Evolutionary conservation across 2,797 vertebrate genomes (phyloP).

Genomic region (Dendrocincla fuliginosa): DNA sequence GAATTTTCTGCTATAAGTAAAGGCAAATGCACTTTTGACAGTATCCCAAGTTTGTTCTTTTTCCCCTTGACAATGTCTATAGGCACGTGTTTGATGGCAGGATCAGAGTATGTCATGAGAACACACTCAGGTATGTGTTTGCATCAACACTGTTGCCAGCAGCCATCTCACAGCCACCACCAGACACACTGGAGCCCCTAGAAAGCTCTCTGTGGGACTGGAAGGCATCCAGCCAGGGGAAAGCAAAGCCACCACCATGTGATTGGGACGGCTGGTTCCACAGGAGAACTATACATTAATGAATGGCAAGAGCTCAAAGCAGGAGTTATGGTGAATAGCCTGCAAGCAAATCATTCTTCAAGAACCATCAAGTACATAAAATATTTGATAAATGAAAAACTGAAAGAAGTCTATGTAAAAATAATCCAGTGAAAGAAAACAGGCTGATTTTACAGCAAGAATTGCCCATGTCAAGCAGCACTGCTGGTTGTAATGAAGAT

Average conservation of each 20-base stretch:
- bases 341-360: not conserved
- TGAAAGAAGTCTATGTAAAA: not conserved
- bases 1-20: not conserved
- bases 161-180: conserved; percentile 57
- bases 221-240: conserved; percentile 26
- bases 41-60: not conserved
- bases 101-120: conserved; percentile 33
- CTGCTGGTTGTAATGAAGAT: not conserved
- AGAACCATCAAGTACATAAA: not conserved
- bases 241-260: conserved; percentile 25
- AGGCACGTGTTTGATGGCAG: conserved; percentile 40
- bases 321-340: not conserved
- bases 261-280: conserved; percentile 5
- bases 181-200: conserved; percentile 63
- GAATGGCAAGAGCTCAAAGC: not conserved
- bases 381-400: not conserved
- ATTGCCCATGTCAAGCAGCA: not conserved
- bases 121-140: not conserved
- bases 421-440: not conserved
- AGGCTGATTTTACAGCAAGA: not conserved
- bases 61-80: not conserved
- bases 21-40: conserved; percentile 27
- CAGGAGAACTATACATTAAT: not conserved
- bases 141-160: conserved; percentile 47
- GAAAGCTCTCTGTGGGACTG: conserved; percentile 63